Base-by-base conservation (phyloP, 2,113 vertebrate species). In the Emberiza fucata region DNA sequence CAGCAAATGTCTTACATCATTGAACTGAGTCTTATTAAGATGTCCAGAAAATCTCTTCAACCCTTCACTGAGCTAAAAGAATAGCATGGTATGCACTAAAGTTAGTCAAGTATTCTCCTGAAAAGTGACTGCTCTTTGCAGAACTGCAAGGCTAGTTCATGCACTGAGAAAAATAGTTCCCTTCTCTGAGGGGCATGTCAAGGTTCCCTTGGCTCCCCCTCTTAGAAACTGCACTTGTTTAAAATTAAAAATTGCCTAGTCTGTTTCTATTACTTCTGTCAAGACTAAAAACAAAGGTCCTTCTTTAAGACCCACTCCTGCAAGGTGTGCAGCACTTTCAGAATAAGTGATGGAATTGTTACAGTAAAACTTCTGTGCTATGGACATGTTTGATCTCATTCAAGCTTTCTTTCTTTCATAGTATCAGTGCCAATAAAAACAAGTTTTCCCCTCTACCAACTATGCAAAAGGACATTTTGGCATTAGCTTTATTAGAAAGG, bases 1-100 rank as follows among this genome's bases (percentile, higher is more conserved):
- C 94, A 95, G 73, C 81, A 89, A 89, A 92, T 45, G 69, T 87
- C 95, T 89, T 95, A 86, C 81, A 85, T 81, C 89, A 92, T 61
- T 95, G 91, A 94, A 60, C 83, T 89, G 73, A 35, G 50, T 65
- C 77, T 89, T 88, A 89, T 81, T 91, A 94, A 94, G 86, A 79
- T 69, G 61, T 91, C 91, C 76, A 84, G 81, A 73, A 86, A 47
- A 84, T 53, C 77, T 91, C 57, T 81, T 86, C 73, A 84, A 84
- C 65, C 82, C 37, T 93, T 93, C 88, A 88, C 35, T 60, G 47
- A 90, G 33, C 64, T 79, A 81, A 85, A 95, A 81, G 77, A 92
- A 97, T 60, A 92, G 79, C 68, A 83, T 51, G 14, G 18, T 59
- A 47, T 76, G 83, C 73, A 76, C 23, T 92, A 84, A 90, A 92